Conservation (phyloP, 2,113 vertebrate species). For the Capricornis sumatraensis region DNA sequence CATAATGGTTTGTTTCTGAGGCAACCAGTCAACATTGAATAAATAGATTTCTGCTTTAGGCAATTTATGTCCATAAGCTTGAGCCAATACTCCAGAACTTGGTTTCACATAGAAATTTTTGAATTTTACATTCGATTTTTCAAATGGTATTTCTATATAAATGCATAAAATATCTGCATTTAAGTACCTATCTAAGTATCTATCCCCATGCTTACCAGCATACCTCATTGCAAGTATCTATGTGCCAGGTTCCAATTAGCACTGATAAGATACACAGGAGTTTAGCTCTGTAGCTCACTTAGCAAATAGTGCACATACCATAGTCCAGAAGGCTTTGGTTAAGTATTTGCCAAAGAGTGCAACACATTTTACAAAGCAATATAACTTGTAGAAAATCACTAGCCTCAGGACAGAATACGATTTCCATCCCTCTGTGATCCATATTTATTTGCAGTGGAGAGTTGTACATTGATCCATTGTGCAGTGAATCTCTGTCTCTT, state of each 20-base stretch:
- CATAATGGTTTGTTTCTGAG: not conserved
- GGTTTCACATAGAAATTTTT: not conserved
- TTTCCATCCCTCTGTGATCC: not conserved
- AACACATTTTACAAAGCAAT: not conserved
- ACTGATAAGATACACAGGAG: not conserved
- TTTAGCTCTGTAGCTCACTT: not conserved
- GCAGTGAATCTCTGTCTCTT: not conserved
- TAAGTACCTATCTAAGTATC: not conserved
- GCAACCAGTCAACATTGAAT: not conserved
- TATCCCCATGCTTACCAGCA: not conserved
- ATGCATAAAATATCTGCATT: not conserved
- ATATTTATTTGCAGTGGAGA: not conserved
- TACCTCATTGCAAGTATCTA: not conserved
- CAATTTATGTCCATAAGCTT: not conserved
- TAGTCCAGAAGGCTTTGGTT: not conserved
- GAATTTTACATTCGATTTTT: not conserved
- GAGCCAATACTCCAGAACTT: not conserved
- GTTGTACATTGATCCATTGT: not conserved
- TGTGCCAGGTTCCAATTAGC: not conserved
- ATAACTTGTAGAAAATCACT: not conserved
- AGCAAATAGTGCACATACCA: not conserved
- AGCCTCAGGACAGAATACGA: not conserved
- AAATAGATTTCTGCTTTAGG: not conserved
- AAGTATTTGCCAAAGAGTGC: not conserved
- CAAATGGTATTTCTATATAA: not conserved